Percentiles rank a stretch among this genome's conserved stretches.
phyloP scores from a whole-genome alignment of 1,140 invertebrate genomes.

The Microplitis demolitor region DNA sequence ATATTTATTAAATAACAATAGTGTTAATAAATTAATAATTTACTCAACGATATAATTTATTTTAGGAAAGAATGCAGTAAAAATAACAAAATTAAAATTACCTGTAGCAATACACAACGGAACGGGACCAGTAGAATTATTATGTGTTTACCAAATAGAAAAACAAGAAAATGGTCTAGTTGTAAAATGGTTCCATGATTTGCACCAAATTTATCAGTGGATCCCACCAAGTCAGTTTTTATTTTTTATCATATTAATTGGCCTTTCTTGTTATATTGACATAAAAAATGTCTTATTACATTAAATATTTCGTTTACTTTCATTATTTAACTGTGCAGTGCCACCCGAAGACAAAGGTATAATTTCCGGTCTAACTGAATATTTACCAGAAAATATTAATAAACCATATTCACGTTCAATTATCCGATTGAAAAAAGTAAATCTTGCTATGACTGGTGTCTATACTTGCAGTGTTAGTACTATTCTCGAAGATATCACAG shows the following conservation, averaged over 20 bases:
- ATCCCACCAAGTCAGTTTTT: conserved; percentile 65
- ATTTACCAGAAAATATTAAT: conserved; percentile 65
- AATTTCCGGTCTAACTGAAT: conserved; percentile 68
- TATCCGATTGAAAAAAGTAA: conserved; percentile 69
- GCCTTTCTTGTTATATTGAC: too few species aligned
- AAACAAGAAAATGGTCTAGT: conserved; percentile 67
- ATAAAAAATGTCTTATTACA: too few species aligned
- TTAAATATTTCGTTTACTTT: background rate
- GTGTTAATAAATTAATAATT: too few species aligned
- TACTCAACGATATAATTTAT: background rate
- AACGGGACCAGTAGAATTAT: conserved; percentile 68
- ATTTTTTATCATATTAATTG: background rate
- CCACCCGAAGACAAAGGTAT: conserved; percentile 67
- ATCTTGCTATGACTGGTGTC: conserved; percentile 72
- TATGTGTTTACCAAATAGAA: conserved; percentile 73
- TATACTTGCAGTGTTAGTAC: conserved; percentile 77
- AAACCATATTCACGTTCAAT: conserved; percentile 67
- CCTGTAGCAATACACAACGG: conserved; percentile 71
- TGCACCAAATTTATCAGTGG: conserved; percentile 77
- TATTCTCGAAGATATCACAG: conserved; percentile 70
- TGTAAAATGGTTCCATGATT: conserved; percentile 79
- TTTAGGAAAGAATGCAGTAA: conserved; percentile 40
- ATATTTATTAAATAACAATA: too few species aligned
- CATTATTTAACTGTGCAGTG: conserved; percentile 29
- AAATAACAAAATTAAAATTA: conserved; percentile 69